Evolutionary conservation across 2,797 vertebrate species (phyloP).

Genomic region (Parauchenoglanis ngamensis): DNA sequence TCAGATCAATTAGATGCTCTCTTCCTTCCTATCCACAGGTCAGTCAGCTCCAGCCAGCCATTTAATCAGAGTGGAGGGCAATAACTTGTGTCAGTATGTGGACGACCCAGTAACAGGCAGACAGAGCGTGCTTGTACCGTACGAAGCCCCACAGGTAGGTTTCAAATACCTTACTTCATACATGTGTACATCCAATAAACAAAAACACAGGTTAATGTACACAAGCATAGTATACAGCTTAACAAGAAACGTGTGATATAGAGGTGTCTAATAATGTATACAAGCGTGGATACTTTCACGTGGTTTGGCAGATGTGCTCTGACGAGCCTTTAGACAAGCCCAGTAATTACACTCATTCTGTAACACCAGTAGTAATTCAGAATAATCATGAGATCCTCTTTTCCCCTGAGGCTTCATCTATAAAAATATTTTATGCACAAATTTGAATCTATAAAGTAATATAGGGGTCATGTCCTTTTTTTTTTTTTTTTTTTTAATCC

Average conservation of each 20-base stretch:
- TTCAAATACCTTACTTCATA: background rate
- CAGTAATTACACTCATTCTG: slow-evolving; percentile 34
- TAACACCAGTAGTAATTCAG: slow-evolving; percentile 33
- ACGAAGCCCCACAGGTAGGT: slow-evolving; percentile 92
- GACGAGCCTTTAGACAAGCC: slow-evolving; percentile 37
- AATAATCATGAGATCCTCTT: slow-evolving; percentile 17
- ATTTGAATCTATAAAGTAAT: background rate
- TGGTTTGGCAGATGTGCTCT: slow-evolving; percentile 31
- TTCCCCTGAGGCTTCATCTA: background rate
- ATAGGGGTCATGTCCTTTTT: background rate
- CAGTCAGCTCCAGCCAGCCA: slow-evolving; percentile 94
- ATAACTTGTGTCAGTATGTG: slow-evolving; percentile 92
- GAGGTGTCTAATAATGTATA: background rate
- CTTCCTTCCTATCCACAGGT: slow-evolving; percentile 69
- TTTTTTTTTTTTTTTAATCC: background rate
- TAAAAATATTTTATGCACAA: background rate
- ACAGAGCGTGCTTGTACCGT: slow-evolving; percentile 93
- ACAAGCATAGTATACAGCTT: background rate
- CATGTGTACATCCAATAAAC: background rate
- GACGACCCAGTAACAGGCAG: slow-evolving; percentile 92
- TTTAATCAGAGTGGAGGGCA: slow-evolving; percentile 95
- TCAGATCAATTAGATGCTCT: background rate
- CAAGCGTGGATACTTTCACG: background rate
- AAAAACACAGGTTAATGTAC: background rate
- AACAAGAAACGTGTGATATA: background rate